A percentile compares a stretch with the other conserved stretches of the same genome.
Conservation (phyloP, 2,888 invertebrate species). For the Pseudanteris insignis region DNA sequence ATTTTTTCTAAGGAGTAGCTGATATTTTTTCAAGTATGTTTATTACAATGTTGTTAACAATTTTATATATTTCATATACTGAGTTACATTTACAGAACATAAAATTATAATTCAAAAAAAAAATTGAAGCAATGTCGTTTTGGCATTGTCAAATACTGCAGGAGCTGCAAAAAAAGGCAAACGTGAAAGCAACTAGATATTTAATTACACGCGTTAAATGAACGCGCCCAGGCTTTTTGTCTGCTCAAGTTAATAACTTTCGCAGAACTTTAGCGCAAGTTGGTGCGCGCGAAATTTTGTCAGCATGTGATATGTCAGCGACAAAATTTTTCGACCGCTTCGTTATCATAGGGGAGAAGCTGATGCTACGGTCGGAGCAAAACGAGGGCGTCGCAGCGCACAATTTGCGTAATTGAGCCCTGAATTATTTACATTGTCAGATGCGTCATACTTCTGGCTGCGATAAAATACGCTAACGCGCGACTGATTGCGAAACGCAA, state of each 20-base stretch:
- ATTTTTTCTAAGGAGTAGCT: too few relatives aligned
- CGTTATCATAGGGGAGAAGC: slow-evolving; percentile 49
- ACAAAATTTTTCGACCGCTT: slow-evolving; percentile 48
- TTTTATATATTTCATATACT: too few relatives aligned
- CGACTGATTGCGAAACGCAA: slow-evolving; percentile 38
- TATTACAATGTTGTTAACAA: too few relatives aligned
- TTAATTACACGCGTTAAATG: neutral
- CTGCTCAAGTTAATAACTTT: too few relatives aligned
- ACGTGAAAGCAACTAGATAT: neutral
- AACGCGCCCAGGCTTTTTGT: neutral
- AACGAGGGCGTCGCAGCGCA: slow-evolving; percentile 49
- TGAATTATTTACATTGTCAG: slow-evolving; percentile 65
- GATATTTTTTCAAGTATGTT: too few relatives aligned
- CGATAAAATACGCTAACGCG: slow-evolving; percentile 47
- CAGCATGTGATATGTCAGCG: slow-evolving; percentile 35
- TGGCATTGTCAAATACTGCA: too few relatives aligned
- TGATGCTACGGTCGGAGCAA: slow-evolving; percentile 23
- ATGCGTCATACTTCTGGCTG: slow-evolving; percentile 60
- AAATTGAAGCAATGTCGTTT: too few relatives aligned
- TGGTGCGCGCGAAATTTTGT: slow-evolving; percentile 12
- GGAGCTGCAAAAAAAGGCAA: neutral
- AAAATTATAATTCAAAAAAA: too few relatives aligned
- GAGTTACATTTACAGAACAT: too few relatives aligned
- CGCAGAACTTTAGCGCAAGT: neutral
- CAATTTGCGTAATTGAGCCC: slow-evolving; percentile 65